Evolutionary conservation across 2,113 vertebrate genomes (phyloP), one percentile per base, ranked within the genome.

Genomic region (Stigmatopora argus): DNA sequence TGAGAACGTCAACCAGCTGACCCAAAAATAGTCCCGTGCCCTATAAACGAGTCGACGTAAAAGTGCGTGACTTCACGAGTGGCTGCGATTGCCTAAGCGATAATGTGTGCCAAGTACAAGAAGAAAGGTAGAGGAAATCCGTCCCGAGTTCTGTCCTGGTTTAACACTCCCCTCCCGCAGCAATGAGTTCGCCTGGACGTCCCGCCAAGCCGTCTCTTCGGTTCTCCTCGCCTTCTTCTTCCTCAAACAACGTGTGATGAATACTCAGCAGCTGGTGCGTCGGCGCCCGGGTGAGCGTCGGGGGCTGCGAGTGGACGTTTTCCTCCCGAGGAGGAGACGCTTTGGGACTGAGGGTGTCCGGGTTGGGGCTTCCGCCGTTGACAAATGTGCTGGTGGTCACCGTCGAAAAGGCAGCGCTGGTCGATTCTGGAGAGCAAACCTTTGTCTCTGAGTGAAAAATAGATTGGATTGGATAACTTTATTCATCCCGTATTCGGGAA

Each of bases 101-200:
- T 75, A 60, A 57, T 78, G 69, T 81, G 80, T 15, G 47, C 60
- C 64, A 65, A 67, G 55, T 73, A 67, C 51, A 45, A 66, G 66
- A 72, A 12, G 11, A 31, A 34, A 12, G 19, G 10, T 4, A 12
- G 51, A 63, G 51, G 15, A 73, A 79, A 69, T 55, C 35, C 49
- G 13, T 18, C 51, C 11, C 41, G 3, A 1, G 44, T 65, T 34
- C 34, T 44, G 19, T 59, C 46, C 35, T 62, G 35, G 69, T 78
- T 91, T 72, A 92, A 78, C 90, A 92, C 78, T 92, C 89, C 63
- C 89, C 90, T 21, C 26, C 26, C 26, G 91, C 91, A 15, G 87
- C 75, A 11, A 92, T 91, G 58, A 92, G 88, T 74, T 92, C 90
- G 34, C 84, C 89, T 0, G 89, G 74, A 76, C 89, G 83, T 78